phyloP scores from a whole-genome alignment of 2,888 invertebrate genomes.

The Folsomia manolachei region DNA sequence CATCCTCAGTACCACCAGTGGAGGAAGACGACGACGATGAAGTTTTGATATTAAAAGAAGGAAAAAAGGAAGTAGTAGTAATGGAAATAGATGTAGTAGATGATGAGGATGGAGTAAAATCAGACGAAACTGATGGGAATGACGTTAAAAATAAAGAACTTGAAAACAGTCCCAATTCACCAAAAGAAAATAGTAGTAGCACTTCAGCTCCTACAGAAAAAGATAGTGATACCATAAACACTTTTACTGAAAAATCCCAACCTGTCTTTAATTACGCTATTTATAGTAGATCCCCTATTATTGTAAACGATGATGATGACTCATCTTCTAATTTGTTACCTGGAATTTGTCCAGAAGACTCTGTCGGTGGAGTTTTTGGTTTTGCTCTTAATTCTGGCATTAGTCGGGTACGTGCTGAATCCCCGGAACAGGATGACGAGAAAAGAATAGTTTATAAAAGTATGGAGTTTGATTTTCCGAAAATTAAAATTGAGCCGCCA shows the following conservation, averaged over 20 bases:
- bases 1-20: constrained; percentile 5
- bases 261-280: constrained; percentile 19
- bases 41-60: constrained; percentile 49
- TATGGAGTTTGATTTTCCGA: constrained; percentile 50
- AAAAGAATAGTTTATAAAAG: constrained; percentile 44
- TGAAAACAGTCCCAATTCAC: constrained; percentile 26
- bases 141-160: constrained; percentile 28
- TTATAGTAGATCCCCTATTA: constrained; percentile 36
- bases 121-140: constrained; percentile 13
- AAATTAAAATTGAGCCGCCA: constrained; percentile 41
- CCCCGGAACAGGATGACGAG: constrained; percentile 17
- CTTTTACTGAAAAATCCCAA: constrained; percentile 22
- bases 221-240: constrained; percentile 22
- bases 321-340: constrained; percentile 39
- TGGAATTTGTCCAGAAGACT: constrained; percentile 32
- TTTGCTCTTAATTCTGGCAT: constrained; percentile 39
- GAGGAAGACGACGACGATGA: constrained; percentile 46
- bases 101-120: constrained; percentile 57
- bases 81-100: constrained; percentile 67
- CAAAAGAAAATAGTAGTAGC: constrained; percentile 26
- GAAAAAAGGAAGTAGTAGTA: constrained; percentile 53
- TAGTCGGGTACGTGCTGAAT: constrained; percentile 6
- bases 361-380: constrained; percentile 44
- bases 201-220: constrained; percentile 21
- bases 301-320: constrained; percentile 42